Percentiles rank a stretch among this genome's conserved stretches.
These are phyloP conservation scores for Cremastobaeus sp. DNA, from an alignment of 2,888 invertebrate genomes.

Conservation along the genomic window DNA sequence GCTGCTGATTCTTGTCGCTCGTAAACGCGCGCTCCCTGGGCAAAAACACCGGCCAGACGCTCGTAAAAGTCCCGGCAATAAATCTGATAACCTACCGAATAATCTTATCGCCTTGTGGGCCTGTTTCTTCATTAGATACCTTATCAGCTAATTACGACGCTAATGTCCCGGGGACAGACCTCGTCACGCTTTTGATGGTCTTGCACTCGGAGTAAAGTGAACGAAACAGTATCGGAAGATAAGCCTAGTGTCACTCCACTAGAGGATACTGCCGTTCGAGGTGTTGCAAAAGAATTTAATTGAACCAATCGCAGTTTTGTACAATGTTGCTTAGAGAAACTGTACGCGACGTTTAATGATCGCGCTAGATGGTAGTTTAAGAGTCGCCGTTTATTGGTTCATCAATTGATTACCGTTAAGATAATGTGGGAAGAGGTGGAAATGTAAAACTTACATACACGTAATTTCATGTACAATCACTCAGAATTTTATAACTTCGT, in stretches of 20 bases:
- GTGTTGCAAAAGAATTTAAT: neutral
- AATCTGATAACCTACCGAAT: constrained; percentile 39
- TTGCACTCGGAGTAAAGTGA: too few species aligned
- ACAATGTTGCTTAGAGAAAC: too few species aligned
- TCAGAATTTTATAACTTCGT: too few species aligned
- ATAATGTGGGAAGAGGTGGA: too few species aligned
- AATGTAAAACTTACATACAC: too few species aligned
- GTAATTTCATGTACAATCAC: too few species aligned
- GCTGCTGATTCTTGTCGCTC: constrained; percentile 56
- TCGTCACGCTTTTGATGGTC: constrained; percentile 27
- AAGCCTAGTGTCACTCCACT: constrained; percentile 27
- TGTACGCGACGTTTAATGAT: too few species aligned
- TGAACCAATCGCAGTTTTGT: neutral
- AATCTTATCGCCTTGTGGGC: constrained; percentile 39
- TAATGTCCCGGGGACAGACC: constrained; percentile 17
- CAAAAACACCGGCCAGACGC: constrained; percentile 10
- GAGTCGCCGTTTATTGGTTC: too few species aligned
- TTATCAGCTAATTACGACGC: constrained; percentile 42
- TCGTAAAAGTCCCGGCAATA: constrained; percentile 35
- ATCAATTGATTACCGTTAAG: too few species aligned
- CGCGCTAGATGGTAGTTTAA: too few species aligned
- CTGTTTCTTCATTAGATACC: constrained; percentile 37
- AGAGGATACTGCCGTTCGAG: too few species aligned
- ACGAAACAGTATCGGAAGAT: constrained; percentile 3
- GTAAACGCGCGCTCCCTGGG: constrained; percentile 33